Evolutionary conservation across 2,797 vertebrate genomes (phyloP).

Genomic region (Atherinosoma microstoma): DNA sequence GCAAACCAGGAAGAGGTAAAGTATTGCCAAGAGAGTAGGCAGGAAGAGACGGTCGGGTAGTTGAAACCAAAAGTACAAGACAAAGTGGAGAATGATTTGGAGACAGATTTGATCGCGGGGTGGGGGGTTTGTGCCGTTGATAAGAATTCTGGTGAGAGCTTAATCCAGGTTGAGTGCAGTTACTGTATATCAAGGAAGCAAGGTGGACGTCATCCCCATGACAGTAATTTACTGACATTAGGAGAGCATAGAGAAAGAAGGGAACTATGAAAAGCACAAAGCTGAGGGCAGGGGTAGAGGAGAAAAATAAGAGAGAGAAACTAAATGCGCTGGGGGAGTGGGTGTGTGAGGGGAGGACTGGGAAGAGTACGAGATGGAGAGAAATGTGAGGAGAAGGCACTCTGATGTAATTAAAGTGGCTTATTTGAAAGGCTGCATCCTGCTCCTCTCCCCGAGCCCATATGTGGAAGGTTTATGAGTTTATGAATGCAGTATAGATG

Average conservation of each 20-base stretch:
- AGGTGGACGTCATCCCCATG: conserved; percentile 48
- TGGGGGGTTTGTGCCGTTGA: conserved; percentile 12
- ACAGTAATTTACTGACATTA: conserved; percentile 52
- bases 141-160: conserved; percentile 35
- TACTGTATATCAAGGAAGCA: conserved; percentile 45
- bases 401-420: conserved; percentile 75
- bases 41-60: not conserved
- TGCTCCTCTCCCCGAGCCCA: conserved; percentile 29
- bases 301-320: conserved; percentile 29
- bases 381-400: conserved; percentile 60
- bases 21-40: not conserved
- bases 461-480: conserved; percentile 64
- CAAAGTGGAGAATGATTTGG: conserved; percentile 9
- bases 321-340: conserved; percentile 36
- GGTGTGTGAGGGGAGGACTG: conserved; percentile 18
- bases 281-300: conserved; percentile 24
- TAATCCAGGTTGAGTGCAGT: conserved; percentile 43
- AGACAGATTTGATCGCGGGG: not conserved
- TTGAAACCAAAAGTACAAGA: conserved; percentile 11
- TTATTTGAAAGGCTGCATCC: conserved; percentile 64
- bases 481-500: conserved; percentile 52
- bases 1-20: conserved; percentile 20
- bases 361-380: conserved; percentile 20
- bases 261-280: conserved; percentile 11
- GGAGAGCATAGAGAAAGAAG: conserved; percentile 26